phyloP scores from a whole-genome alignment of 2,888 invertebrate species.

The Lasioglossum figueresi region DNA sequence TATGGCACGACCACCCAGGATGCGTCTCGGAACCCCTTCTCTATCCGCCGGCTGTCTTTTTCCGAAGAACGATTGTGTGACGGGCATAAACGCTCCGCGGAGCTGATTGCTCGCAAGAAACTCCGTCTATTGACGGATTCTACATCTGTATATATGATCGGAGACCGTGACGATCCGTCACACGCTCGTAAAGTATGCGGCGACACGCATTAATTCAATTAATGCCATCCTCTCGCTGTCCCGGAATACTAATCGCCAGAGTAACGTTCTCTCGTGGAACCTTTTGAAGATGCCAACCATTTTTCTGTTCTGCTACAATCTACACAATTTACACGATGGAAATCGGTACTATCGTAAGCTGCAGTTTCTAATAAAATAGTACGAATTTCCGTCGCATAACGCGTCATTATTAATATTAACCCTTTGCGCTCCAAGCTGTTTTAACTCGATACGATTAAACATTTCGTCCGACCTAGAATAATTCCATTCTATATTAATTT shows the following conservation, averaged over 20 bases:
- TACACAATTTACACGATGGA: too few relatives aligned
- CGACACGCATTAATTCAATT: conserved; percentile 14
- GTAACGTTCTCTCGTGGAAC: background rate
- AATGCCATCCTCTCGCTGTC: background rate
- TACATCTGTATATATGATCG: conserved; percentile 6
- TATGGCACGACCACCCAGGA: conserved; percentile 79
- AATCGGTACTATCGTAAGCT: too few relatives aligned
- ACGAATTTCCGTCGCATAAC: too few relatives aligned
- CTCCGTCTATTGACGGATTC: conserved; percentile 50
- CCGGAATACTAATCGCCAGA: background rate
- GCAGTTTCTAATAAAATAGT: too few relatives aligned
- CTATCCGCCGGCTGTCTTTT: background rate
- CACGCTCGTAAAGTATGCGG: background rate
- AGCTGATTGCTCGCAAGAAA: conserved; percentile 46
- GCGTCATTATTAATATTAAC: too few relatives aligned
- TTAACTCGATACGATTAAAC: too few relatives aligned
- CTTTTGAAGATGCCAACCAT: background rate
- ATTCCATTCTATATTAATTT: too few relatives aligned
- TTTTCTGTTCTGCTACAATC: background rate
- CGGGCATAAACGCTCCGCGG: conserved; percentile 30
- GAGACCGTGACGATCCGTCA: conserved; percentile 11
- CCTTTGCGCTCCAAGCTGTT: too few relatives aligned
- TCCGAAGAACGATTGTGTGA: conserved; percentile 11
- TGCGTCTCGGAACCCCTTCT: conserved; percentile 39
- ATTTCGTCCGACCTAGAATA: too few relatives aligned